A percentile compares a stretch with the other conserved stretches of the same genome.
phyloP scores from a whole-genome alignment of 2,797 vertebrate species.

The Kryptolebias ocellatus region DNA sequence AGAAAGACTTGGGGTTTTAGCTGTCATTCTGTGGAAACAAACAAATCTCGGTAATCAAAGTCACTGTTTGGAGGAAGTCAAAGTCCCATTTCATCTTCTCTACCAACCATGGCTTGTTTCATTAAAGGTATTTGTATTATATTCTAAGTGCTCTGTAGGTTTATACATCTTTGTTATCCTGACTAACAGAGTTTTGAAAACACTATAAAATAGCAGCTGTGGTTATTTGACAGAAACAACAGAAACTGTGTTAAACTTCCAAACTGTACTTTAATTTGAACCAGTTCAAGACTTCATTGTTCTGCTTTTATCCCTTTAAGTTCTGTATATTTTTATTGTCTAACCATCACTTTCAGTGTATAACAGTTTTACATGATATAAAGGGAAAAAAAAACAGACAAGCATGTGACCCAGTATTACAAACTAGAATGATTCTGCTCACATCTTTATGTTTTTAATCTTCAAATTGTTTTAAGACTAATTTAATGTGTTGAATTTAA shows the following conservation, averaged over 20 bases:
- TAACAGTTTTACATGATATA: not conserved
- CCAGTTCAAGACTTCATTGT: not conserved
- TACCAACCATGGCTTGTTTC: slow-evolving; percentile 53
- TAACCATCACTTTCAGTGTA: not conserved
- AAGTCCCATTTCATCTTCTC: slow-evolving; percentile 56
- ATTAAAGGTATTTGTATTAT: slow-evolving; percentile 54
- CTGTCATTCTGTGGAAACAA: slow-evolving; percentile 78
- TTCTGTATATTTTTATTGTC: not conserved
- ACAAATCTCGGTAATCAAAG: slow-evolving; percentile 78
- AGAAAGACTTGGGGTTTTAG: slow-evolving; percentile 70
- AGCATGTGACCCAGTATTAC: not conserved
- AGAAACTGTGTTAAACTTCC: slow-evolving; percentile 1
- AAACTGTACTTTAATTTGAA: slow-evolving; percentile 1
- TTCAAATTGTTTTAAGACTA: not conserved
- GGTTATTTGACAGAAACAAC: slow-evolving; percentile 12
- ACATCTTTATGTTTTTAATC: not conserved
- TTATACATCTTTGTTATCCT: slow-evolving; percentile 40
- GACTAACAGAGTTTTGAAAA: slow-evolving; percentile 6
- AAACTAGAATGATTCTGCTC: not conserved
- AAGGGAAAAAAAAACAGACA: not conserved
- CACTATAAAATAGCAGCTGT: slow-evolving; percentile 1
- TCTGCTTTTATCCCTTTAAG: not conserved
- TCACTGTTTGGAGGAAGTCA: slow-evolving; percentile 69
- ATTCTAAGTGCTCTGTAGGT: slow-evolving; percentile 48
- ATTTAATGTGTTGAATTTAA: no score